Evolutionary conservation across 2,888 invertebrate genomes (phyloP), one percentile per base, ranked within the genome.

Genomic region (Drymonia ruficornis): DNA sequence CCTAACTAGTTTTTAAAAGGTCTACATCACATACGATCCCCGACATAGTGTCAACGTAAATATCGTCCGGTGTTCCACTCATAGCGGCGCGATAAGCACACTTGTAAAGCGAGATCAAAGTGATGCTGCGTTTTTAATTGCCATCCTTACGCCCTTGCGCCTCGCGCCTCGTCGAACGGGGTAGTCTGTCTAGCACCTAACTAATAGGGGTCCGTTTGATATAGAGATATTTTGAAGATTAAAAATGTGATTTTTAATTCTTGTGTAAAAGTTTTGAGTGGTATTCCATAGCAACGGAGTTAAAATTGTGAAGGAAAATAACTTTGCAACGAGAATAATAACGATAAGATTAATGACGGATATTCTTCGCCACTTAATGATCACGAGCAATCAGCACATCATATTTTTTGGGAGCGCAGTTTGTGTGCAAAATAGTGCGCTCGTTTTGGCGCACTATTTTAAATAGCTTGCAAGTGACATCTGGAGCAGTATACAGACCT

Each of bases 61-160:
- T 59, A 66, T 64, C 63, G 67, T 59, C 51, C 59, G 53, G 34
- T 45, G 8, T 49, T 55, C 61, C 65, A 71, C 72, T 72, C 18
- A 57, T 49, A 63, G 66, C 67, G 50, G 57, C 50, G 67, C 70
- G 60, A 56, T 70, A 63, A 69, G 72, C 65, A 49, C 61, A 54
- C 72, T 75, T 59, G 52, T 58, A 45, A 44, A 65, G 59, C 60
- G 66, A 75, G 63, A 80, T 83, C 84, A 86, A 85, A 86, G 84
- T 72, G 61, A 78, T 72, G 80, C 71, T 62, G 63, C 78, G 69
- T 79, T 79, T 72, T 75, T 84, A 86, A 86, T 85, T 85, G 83
- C 81, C 80, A 76, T 83, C 45, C 28, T 16, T 70, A 61, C 78
- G 64, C 42, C 71, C 83, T 83, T 70, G 60, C 78, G 65, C 80